Evolutionary conservation across 2,797 vertebrate species (phyloP).

Genomic region (Tympanoctomys barrerae): DNA sequence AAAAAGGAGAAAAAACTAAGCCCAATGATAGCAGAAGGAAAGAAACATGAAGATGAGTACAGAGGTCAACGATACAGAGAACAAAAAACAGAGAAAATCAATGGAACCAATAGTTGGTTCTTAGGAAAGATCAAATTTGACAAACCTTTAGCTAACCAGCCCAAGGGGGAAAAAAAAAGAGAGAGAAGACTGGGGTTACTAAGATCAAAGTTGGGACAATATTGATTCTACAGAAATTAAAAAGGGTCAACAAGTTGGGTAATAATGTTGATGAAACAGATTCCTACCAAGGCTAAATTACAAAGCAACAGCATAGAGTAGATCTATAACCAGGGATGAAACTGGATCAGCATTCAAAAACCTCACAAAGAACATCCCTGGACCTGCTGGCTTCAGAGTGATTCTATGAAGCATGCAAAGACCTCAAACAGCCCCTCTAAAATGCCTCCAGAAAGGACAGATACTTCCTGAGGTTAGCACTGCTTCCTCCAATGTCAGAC

Average conservation of each 20-base stretch:
- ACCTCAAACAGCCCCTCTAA: neutral
- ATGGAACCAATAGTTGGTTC: neutral
- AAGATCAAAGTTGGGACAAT: neutral
- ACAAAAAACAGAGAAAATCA: neutral
- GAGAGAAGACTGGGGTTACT: neutral
- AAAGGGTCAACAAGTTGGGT: neutral
- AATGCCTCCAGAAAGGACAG: neutral
- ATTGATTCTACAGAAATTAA: neutral
- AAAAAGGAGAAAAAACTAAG: neutral
- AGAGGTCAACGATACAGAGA: neutral
- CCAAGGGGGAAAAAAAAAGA: neutral
- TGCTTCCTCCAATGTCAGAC: neutral
- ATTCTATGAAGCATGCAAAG: neutral
- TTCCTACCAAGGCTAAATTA: neutral
- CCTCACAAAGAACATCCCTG: neutral
- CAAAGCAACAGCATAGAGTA: too few species aligned
- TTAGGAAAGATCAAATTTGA: neutral
- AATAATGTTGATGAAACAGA: neutral
- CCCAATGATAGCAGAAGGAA: neutral
- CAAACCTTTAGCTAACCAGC: too few species aligned
- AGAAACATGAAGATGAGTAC: neutral
- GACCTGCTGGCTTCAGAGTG: neutral
- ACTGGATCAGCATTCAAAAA: neutral
- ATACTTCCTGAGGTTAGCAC: neutral
- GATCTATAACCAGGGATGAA: neutral